Evolutionary conservation across 2,113 vertebrate genomes (phyloP).

Genomic region (Girardinichthys multiradiatus): DNA sequence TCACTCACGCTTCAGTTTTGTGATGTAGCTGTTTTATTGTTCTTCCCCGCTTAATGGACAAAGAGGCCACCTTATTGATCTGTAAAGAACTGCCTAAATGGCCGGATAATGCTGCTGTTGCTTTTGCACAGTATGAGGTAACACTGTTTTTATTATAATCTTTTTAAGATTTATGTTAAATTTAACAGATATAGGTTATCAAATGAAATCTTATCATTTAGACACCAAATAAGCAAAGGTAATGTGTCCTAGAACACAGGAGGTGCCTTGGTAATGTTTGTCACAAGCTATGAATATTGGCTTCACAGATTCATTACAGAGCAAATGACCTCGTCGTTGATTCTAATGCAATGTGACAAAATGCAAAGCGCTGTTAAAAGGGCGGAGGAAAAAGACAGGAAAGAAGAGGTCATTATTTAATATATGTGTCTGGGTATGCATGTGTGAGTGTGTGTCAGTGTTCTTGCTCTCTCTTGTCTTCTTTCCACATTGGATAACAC

Average conservation of each 20-base stretch:
- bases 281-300: slow-evolving; percentile 76
- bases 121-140: slow-evolving; percentile 6
- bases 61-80: slow-evolving; percentile 79
- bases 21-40: slow-evolving; percentile 44
- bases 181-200: slow-evolving; percentile 82
- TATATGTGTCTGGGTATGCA: slow-evolving; percentile 45
- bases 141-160: background rate
- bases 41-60: slow-evolving; percentile 72
- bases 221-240: slow-evolving; percentile 82
- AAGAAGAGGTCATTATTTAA: slow-evolving; percentile 80
- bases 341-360: slow-evolving; percentile 83
- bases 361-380: slow-evolving; percentile 80
- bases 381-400: slow-evolving; percentile 56
- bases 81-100: slow-evolving; percentile 69
- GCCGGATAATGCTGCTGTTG: slow-evolving; percentile 61
- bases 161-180: slow-evolving; percentile 71
- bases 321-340: slow-evolving; percentile 61
- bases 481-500: slow-evolving; percentile 78
- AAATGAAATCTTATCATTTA: slow-evolving; percentile 83
- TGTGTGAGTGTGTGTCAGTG: slow-evolving; percentile 19
- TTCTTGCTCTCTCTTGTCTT: slow-evolving; percentile 45
- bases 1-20: slow-evolving; percentile 65
- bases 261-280: slow-evolving; percentile 75
- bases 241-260: slow-evolving; percentile 78
- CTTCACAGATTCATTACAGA: slow-evolving; percentile 76